Evolutionary conservation across 2,888 invertebrate genomes (phyloP).

Genomic region (Pandemis corylana): DNA sequence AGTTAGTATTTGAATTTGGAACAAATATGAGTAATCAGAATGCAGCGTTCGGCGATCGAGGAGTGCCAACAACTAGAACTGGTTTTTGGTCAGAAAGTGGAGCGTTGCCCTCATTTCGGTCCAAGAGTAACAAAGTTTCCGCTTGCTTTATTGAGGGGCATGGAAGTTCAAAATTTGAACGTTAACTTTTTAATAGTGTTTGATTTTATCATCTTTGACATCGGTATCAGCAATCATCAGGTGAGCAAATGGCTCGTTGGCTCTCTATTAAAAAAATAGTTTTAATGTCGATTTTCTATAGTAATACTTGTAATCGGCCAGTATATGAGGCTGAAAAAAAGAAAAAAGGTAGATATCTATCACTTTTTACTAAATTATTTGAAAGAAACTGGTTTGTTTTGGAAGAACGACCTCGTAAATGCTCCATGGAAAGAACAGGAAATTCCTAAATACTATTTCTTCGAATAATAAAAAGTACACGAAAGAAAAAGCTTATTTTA

Average conservation of each 20-base stretch:
- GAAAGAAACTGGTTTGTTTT: background rate
- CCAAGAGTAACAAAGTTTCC: conserved; percentile 56
- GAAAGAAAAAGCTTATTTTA: background rate
- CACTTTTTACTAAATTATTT: background rate
- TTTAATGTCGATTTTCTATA: background rate
- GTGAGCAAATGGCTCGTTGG: too few species aligned
- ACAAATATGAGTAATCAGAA: conserved; percentile 40
- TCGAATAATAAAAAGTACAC: background rate
- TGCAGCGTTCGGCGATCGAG: conserved; percentile 44
- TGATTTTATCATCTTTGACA: conserved; percentile 23
- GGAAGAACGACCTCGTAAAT: background rate
- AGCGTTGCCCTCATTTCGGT: conserved; percentile 76
- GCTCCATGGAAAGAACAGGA: background rate
- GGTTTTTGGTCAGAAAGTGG: conserved; percentile 74
- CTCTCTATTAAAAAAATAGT: background rate
- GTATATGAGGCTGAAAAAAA: background rate
- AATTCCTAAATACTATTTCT: background rate
- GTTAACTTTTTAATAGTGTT: conserved; percentile 17
- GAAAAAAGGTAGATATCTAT: background rate
- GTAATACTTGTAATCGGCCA: background rate
- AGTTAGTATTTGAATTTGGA: conserved; percentile 25
- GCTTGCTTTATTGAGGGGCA: conserved; percentile 69
- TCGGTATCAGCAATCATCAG: too few species aligned
- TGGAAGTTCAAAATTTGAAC: conserved; percentile 42
- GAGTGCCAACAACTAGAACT: conserved; percentile 64